Evolutionary conservation across 2,113 vertebrate genomes (phyloP).

Genomic region (Chrysochloris asiatica): DNA sequence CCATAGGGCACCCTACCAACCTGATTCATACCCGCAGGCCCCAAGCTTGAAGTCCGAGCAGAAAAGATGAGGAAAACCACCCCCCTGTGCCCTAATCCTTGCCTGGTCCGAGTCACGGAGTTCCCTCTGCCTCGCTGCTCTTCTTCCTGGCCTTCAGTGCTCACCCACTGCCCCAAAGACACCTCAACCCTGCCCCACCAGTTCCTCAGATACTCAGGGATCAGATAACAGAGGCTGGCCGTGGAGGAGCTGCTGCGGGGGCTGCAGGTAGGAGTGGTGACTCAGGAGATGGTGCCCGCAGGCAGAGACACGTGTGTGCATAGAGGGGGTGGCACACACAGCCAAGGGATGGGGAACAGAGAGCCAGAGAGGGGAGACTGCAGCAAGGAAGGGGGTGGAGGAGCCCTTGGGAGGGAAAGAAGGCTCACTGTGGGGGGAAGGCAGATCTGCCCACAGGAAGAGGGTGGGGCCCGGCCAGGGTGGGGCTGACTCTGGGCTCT

Average conservation of each 20-base stretch:
- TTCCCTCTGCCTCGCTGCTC: background rate
- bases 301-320: background rate
- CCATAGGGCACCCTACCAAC: background rate
- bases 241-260: background rate
- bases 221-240: conserved; percentile 28
- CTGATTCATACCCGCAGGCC: background rate
- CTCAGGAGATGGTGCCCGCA: background rate
- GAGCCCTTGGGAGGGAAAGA: background rate
- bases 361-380: background rate
- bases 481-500: background rate
- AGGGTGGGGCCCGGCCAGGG: background rate
- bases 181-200: background rate
- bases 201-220: conserved; percentile 18
- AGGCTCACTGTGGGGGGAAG: background rate
- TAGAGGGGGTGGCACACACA: background rate
- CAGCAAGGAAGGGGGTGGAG: too few relatives aligned
- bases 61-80: background rate
- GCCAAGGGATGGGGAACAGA: too few relatives aligned
- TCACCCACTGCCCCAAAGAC: background rate
- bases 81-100: too few relatives aligned
- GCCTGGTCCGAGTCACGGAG: background rate
- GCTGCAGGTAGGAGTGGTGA: background rate
- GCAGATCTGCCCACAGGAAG: background rate
- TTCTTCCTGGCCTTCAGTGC: background rate
- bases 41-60: background rate